Base-by-base conservation (phyloP, 2,888 invertebrate species). In the Torymus aiolomorphi region DNA sequence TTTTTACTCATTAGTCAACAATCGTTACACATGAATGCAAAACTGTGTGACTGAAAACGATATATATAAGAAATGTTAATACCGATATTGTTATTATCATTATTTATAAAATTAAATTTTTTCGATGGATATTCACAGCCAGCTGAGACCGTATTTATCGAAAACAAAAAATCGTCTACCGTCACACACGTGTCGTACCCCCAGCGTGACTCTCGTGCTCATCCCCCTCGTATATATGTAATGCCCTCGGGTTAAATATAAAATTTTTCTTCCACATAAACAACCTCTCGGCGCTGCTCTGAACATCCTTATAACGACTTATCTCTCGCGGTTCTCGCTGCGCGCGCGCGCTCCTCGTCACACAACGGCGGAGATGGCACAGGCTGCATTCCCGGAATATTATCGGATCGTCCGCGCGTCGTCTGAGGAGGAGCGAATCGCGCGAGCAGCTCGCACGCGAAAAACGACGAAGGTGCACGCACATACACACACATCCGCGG, bases 351-450 rank as follows among this genome's bases (percentile, higher is more conserved):
- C 61, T 31, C 13, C n/a, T 51, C 66, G 66, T 51, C 56, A 31
- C 31, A 31, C 31, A 5, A 31, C 31, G 31, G 31, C 31, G 31
- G 31, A 51, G 72, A 72, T 72, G 59, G 31, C 18, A 20, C 31
- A 49, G 31, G n/a, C 49, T 54, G 72, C 76, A 76, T 80, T 80
- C 80, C 62, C 57, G 62, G 71, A 76, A 80, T 80, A 80, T 76
- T 76, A 80, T 76, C 75, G 72, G 66, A 76, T 76, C 65, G 52
- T 49, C 71, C 3, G 1, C 2, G 20, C 18, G 18, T 13, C 54
- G 57, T 8, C 49, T 31, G 24, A 56, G 8, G 24, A 61, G 61
- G 49, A 18, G 42, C 59, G 14, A 8, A 49, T 31, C 31, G 31
- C 31, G 31, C 31, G 31, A 31, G 31, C 31, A 31, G 4, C 31